Evolutionary conservation across 2,797 vertebrate genomes (phyloP).

Genomic region (Microcaecilia unicolor): DNA sequence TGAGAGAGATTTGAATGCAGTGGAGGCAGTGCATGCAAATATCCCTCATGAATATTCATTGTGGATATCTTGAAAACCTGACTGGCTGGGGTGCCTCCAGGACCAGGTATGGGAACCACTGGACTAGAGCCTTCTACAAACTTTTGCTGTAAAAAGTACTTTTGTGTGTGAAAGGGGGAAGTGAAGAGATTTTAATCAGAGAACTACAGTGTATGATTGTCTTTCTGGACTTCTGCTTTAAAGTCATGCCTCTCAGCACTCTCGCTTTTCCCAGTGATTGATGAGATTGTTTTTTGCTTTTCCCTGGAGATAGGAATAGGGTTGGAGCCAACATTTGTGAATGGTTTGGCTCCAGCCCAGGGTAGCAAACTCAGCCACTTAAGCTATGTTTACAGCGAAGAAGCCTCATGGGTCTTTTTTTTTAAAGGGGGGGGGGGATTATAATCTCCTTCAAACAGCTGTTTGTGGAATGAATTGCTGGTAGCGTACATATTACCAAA

Average conservation of each 20-base stretch:
- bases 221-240: slow-evolving; percentile 7
- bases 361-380: slow-evolving; percentile 6
- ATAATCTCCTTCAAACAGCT: slow-evolving; percentile 24
- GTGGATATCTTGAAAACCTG: too few species aligned
- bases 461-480: slow-evolving; percentile 9
- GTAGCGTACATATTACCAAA: too few species aligned
- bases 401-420: slow-evolving; percentile 10
- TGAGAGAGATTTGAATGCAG: too few species aligned
- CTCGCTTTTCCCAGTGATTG: slow-evolving; percentile 17
- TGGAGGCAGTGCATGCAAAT: too few species aligned
- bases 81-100: too few species aligned
- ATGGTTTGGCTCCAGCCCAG: slow-evolving; percentile 19
- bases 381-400: slow-evolving; percentile 6
- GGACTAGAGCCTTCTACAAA: too few species aligned
- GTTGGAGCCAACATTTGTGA: slow-evolving; percentile 22
- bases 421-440: too few species aligned
- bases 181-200: not conserved
- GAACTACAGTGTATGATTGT: slow-evolving; percentile 11
- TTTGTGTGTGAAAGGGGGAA: not conserved
- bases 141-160: too few species aligned
- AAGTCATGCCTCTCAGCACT: slow-evolving; percentile 10
- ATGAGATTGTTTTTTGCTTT: slow-evolving; percentile 37
- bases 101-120: too few species aligned
- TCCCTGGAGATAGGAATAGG: slow-evolving; percentile 9
- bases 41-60: too few species aligned